Percentiles rank a stretch among this genome's conserved stretches.
These are phyloP conservation scores for Lordiphosa collinella DNA, from an alignment of 1,140 invertebrate species.

Conservation along the genomic window DNA sequence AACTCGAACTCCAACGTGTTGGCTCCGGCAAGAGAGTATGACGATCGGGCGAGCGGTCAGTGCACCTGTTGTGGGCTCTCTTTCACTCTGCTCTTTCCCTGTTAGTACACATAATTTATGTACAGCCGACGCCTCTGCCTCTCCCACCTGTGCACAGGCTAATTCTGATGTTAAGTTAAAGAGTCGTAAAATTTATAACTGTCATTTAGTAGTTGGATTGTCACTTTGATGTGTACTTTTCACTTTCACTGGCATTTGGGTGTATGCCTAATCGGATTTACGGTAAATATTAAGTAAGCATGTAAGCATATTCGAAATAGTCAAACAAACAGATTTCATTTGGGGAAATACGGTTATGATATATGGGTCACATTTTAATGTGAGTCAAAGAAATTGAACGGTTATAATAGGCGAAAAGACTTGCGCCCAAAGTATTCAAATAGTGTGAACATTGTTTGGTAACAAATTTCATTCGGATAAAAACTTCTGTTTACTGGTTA, in stretches of 20 bases:
- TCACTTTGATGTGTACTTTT: constrained; percentile 36
- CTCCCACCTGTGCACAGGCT: constrained; percentile 16
- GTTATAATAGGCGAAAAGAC: too few relatives aligned
- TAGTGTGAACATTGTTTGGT: too few relatives aligned
- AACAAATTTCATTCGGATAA: too few relatives aligned
- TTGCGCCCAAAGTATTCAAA: too few relatives aligned
- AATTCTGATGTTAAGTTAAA: constrained; percentile 33
- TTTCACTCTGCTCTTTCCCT: constrained; percentile 8
- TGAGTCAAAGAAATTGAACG: too few relatives aligned
- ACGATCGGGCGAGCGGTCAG: not conserved
- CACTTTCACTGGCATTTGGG: constrained; percentile 55
- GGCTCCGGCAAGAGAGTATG: not conserved
- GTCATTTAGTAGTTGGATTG: constrained; percentile 25
- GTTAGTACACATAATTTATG: constrained; percentile 5
- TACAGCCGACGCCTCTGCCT: constrained; percentile 9
- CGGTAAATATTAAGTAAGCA: not conserved
- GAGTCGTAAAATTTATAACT: constrained; percentile 43
- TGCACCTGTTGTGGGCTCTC: constrained; percentile 4
- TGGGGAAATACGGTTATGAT: too few relatives aligned
- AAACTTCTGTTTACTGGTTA: too few relatives aligned
- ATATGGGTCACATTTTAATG: too few relatives aligned
- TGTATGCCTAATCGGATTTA: constrained; percentile 14
- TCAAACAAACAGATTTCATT: too few relatives aligned
- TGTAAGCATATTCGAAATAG: too few relatives aligned
- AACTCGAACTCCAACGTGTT: constrained; percentile 50